These are phyloP conservation scores for Flexamia atlantica DNA, from an alignment of 2,888 invertebrate genomes.

Conservation along the genomic window DNA sequence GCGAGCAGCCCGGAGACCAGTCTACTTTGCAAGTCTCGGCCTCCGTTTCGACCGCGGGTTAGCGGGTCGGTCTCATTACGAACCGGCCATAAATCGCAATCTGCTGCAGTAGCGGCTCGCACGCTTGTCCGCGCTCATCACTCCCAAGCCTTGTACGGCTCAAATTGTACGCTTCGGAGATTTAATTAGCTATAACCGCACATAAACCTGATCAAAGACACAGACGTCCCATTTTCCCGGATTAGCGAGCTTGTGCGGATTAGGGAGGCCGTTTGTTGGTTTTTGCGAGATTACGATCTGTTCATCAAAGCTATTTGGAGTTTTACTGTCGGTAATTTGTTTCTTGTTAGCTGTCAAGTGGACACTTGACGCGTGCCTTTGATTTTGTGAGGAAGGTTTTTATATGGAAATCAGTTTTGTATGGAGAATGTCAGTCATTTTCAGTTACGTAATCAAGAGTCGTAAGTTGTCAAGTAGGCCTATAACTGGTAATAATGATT, in stretches of 20 bases:
- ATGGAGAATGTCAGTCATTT: no score
- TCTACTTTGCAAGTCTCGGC: no score
- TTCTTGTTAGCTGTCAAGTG: no score
- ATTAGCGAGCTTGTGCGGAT: constrained; percentile 13
- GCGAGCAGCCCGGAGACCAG: no score
- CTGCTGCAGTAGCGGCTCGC: constrained; percentile 16
- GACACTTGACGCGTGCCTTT: no score
- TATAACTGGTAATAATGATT: no score
- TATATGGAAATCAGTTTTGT: no score
- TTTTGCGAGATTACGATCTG: background rate
- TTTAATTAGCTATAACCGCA: constrained; percentile 49
- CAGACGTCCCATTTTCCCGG: constrained; percentile 41
- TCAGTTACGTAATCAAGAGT: no score
- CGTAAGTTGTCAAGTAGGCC: no score
- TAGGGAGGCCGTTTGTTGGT: constrained; percentile 46
- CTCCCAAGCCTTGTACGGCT: constrained; percentile 38
- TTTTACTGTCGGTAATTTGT: background rate
- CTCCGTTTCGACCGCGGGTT: no score
- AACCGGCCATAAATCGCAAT: constrained; percentile 36
- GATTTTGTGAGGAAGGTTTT: no score
- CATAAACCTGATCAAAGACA: constrained; percentile 55
- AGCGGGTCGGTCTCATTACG: background rate
- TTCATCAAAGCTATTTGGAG: background rate
- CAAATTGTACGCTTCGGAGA: constrained; percentile 54
- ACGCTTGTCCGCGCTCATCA: constrained; percentile 52